A percentile compares a stretch with the other conserved stretches of the same genome.
Evolutionary conservation across 2,888 invertebrate genomes (phyloP).

Genomic region (Himalopsyche anomala): DNA sequence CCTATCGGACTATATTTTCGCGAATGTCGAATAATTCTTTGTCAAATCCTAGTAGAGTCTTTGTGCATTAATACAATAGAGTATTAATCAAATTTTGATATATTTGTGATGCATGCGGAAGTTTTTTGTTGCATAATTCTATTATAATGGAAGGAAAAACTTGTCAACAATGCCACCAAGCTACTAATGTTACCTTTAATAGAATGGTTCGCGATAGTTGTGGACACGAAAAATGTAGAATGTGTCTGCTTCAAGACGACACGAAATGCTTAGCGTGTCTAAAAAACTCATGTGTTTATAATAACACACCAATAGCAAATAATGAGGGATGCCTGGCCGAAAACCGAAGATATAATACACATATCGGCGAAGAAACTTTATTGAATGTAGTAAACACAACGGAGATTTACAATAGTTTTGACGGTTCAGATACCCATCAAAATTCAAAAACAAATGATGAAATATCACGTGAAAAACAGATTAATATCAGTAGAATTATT

Average conservation of each 20-base stretch:
- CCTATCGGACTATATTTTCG: not conserved
- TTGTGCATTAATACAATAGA: too few species aligned
- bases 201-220: conserved; percentile 84
- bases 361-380: not conserved
- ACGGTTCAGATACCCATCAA: not conserved
- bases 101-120: not conserved
- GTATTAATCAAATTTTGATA: too few species aligned
- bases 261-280: conserved; percentile 74
- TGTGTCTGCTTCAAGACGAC: conserved; percentile 83
- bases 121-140: not conserved
- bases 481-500: not conserved
- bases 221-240: conserved; percentile 86
- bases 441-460: not conserved
- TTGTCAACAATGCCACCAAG: conserved; percentile 50
- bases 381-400: not conserved
- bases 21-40: too few species aligned
- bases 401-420: too few species aligned
- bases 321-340: not conserved
- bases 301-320: not conserved
- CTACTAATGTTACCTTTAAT: conserved; percentile 75
- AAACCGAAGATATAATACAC: not conserved
- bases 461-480: too few species aligned
- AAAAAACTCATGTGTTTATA: not conserved
- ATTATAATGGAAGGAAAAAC: conserved; percentile 40
- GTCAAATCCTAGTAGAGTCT: too few species aligned